Evolutionary conservation across 2,113 vertebrate genomes (phyloP).

Genomic region (Galemys pyrenaicus): DNA sequence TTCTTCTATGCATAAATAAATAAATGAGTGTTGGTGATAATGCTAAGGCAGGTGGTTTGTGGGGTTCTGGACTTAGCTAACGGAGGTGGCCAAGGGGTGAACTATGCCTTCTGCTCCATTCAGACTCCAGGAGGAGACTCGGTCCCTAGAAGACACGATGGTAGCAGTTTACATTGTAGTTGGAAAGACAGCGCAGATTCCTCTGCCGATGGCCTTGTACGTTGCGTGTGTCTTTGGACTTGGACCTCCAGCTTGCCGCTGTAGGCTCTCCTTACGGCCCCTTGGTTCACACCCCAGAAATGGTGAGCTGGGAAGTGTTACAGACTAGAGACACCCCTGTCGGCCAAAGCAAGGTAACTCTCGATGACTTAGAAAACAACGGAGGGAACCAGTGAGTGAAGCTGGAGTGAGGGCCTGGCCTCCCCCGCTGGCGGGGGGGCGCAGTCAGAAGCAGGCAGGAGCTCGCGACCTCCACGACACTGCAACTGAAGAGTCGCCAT

Average conservation of each 20-base stretch:
- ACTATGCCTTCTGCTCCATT: neutral
- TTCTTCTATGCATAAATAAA: no score
- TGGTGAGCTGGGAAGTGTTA: neutral
- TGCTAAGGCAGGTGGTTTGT: neutral
- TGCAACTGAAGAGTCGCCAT: no score
- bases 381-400: neutral
- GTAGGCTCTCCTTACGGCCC: neutral
- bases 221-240: neutral
- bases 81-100: no score
- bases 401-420: neutral
- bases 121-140: neutral
- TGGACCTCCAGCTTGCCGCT: neutral
- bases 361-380: neutral
- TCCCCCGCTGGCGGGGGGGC: no score
- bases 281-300: neutral
- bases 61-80: neutral
- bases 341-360: neutral
- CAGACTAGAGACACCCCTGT: neutral
- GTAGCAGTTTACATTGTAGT: neutral
- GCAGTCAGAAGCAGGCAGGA: neutral
- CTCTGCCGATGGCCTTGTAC: neutral
- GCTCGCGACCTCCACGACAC: no score
- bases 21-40: no score
- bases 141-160: rapidly evolving
- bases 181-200: neutral